These are phyloP conservation scores for Megaceryle torquata DNA, from an alignment of 2,113 vertebrate species.

Conservation along the genomic window DNA sequence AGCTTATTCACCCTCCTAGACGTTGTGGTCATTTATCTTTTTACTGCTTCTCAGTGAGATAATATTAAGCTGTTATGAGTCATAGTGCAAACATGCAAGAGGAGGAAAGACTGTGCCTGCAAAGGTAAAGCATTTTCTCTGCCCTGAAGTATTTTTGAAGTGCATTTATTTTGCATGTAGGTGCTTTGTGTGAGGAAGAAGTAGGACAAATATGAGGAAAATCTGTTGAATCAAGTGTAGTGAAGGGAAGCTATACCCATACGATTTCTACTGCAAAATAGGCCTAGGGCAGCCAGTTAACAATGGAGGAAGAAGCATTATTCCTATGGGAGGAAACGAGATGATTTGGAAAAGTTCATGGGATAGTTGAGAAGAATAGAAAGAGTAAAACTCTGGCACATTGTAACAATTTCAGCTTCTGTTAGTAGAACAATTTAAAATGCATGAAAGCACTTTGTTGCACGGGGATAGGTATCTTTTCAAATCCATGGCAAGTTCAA, in stretches of 20 bases:
- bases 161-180: neutral
- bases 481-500: neutral
- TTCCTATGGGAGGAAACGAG: neutral
- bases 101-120: neutral
- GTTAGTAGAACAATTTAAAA: neutral
- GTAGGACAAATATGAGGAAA: neutral
- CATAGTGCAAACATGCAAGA: neutral
- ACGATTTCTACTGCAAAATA: neutral
- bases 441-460: neutral
- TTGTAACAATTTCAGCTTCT: neutral
- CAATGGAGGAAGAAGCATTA: neutral
- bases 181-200: neutral
- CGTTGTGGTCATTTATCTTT: neutral
- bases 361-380: neutral
- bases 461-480: neutral
- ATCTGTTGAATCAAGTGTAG: neutral
- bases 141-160: neutral
- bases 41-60: neutral
- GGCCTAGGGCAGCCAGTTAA: neutral
- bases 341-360: constrained; percentile 11
- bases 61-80: neutral
- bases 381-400: neutral
- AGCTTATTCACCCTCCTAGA: neutral
- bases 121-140: neutral
- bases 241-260: neutral